Evolutionary conservation across 2,113 vertebrate species (phyloP).

Genomic region (Spilogale gracilis): DNA sequence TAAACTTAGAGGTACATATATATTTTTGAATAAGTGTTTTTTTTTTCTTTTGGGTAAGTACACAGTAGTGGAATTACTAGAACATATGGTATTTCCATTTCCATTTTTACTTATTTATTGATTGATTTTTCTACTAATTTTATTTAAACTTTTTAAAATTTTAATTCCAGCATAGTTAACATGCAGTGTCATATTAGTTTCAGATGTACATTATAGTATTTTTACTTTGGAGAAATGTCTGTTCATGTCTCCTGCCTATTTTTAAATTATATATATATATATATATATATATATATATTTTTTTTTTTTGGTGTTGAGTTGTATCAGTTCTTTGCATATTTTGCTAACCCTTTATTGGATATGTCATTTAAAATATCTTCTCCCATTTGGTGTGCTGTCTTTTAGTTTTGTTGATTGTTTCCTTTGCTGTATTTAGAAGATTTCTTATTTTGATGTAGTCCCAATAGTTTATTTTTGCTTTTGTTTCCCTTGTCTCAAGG

Average conservation of each 20-base stretch:
- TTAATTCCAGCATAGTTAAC: neutral
- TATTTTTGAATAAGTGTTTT: neutral
- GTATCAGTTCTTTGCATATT: neutral
- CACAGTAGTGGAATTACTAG: neutral
- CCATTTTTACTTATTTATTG: neutral
- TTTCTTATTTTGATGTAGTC: neutral
- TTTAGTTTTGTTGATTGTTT: neutral
- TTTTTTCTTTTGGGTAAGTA: neutral
- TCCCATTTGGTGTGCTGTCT: neutral
- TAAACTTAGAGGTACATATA: neutral
- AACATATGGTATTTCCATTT: neutral
- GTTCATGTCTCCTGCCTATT: neutral
- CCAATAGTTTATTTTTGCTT: neutral
- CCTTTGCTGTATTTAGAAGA: neutral
- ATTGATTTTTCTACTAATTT: neutral
- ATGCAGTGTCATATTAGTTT: neutral
- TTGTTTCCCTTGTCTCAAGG: neutral
- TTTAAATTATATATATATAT: neutral
- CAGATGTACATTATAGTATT: neutral
- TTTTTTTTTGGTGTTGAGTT: neutral
- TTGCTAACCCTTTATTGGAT: neutral
- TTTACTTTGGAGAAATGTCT: neutral
- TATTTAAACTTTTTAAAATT: neutral
- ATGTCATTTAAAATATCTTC: neutral
- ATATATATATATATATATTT: too few species aligned